Evolutionary conservation across 1,140 invertebrate genomes (phyloP), one percentile per base, ranked within the genome.

Genomic region (Bombus vancouverensis): DNA sequence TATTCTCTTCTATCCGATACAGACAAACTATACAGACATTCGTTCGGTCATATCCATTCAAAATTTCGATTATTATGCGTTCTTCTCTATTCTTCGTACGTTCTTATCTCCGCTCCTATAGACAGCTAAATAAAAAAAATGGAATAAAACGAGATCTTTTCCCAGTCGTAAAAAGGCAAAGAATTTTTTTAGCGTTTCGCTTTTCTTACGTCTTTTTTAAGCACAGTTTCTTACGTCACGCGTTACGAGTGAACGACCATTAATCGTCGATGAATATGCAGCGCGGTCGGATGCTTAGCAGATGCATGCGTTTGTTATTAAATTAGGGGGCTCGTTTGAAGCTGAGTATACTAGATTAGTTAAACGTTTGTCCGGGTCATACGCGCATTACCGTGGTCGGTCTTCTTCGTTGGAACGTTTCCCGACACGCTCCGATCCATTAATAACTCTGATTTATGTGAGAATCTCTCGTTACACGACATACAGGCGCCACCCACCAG

Each of bases 401-500:
- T 28, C 82, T 90, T 88, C 89, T 88, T 90, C 76, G 71, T 3
- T 3, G 62, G 53, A 25, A 81, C 65, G 22, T 66, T 85, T 65
- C 59, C 65, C 71, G 73, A 59, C 78, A 80, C 77, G 65, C 53
- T 57, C 81, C 72, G 78, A 87, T 91, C 87, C 90, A 91, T 91
- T 91, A 91, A 91, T 91, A 91, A 91, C 90, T 79, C 73, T 89
- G 89, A 89, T 89, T 85, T 91, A 90, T 84, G 89, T 89, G 90
- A 72, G 89, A 87, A 85, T 91, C 82, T 86, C 89, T 90, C 83
- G 89, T 90, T 91, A 88, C 84, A 76, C 75, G 84, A 88, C 75
- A 72, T 86, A 70, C 86, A 53, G 59, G 42, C 73, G 87, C 71
- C 89, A 75, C 80, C 79, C 77, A 72, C 87, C 62, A 85, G 76